Percentiles rank a stretch among this genome's conserved stretches.
Conservation (phyloP, 1,140 invertebrate genomes). For the Atta texana region DNA sequence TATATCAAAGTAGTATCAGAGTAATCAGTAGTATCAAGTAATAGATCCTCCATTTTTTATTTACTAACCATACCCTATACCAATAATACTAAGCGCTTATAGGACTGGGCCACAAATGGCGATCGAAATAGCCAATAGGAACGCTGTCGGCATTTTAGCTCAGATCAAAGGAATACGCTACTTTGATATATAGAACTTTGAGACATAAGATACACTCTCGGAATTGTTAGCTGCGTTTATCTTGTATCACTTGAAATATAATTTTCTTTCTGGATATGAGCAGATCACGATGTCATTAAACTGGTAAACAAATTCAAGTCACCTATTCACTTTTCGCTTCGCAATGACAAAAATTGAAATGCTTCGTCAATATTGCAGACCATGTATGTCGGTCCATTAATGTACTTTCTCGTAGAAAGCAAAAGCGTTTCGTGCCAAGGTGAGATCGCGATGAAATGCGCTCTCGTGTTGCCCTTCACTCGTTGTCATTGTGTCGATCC, state of each 20-base stretch:
- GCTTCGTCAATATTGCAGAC: conserved; percentile 19
- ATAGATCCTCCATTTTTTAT: too few species aligned
- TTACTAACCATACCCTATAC: too few species aligned
- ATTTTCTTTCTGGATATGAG: not conserved
- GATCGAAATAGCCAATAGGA: too few species aligned
- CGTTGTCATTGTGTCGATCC: conserved; percentile 8
- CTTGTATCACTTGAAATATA: not conserved
- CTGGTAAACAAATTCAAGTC: not conserved
- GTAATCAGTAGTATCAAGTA: too few species aligned
- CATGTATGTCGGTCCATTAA: not conserved
- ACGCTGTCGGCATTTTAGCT: too few species aligned
- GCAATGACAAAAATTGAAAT: conserved; percentile 26
- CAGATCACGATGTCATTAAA: not conserved
- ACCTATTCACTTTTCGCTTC: not conserved
- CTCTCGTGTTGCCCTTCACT: conserved; percentile 64
- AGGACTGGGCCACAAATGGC: too few species aligned
- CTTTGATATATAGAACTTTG: too few species aligned
- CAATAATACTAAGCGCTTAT: too few species aligned
- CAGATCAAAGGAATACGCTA: too few species aligned
- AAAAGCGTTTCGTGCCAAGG: conserved; percentile 75
- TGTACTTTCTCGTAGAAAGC: conserved; percentile 74
- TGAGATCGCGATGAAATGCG: conserved; percentile 67
- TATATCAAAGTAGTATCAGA: too few species aligned
- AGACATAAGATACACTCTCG: not conserved
- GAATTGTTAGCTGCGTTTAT: not conserved